A percentile compares a stretch with the other conserved stretches of the same genome.
Conservation (phyloP, 2,797 vertebrate genomes). For the Myotis findleyi region DNA sequence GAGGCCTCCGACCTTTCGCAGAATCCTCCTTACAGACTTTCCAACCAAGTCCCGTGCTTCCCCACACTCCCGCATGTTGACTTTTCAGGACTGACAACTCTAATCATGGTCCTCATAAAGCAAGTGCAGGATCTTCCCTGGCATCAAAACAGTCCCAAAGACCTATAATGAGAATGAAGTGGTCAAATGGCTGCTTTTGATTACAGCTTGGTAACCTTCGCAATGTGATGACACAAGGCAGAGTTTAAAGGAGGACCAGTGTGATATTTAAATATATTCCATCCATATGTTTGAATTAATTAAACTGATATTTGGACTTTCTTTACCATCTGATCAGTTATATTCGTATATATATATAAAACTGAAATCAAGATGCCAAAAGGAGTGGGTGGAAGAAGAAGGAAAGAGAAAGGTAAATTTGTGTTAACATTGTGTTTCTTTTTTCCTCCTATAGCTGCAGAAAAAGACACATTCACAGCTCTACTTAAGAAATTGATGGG, state of each 20-base stretch:
- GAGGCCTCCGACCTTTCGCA: too few relatives aligned
- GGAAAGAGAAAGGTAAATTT: background rate
- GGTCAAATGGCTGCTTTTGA: constrained; percentile 74
- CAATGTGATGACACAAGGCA: constrained; percentile 74
- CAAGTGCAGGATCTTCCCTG: constrained; percentile 68
- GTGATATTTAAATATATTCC: background rate
- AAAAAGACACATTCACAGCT: background rate
- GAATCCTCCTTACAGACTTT: too few relatives aligned
- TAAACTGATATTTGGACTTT: constrained; percentile 76
- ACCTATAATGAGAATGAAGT: constrained; percentile 84
- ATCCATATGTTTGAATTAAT: constrained; percentile 79
- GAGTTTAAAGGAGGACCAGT: constrained; percentile 59
- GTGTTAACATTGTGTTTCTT: background rate
- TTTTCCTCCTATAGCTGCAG: background rate
- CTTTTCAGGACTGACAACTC: constrained; percentile 79
- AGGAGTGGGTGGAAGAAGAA: background rate
- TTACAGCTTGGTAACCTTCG: constrained; percentile 74
- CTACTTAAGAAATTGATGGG: background rate
- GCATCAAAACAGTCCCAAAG: constrained; percentile 79
- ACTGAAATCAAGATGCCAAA: background rate
- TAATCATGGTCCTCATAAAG: constrained; percentile 78
- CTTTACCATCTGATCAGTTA: constrained; percentile 26
- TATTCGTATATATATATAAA: background rate
- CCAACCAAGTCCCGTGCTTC: too few relatives aligned
- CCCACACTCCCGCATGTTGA: constrained; percentile 62